Base-by-base conservation (phyloP, 2,113 vertebrate species). In the Cyanoramphus novaezelandiae region DNA sequence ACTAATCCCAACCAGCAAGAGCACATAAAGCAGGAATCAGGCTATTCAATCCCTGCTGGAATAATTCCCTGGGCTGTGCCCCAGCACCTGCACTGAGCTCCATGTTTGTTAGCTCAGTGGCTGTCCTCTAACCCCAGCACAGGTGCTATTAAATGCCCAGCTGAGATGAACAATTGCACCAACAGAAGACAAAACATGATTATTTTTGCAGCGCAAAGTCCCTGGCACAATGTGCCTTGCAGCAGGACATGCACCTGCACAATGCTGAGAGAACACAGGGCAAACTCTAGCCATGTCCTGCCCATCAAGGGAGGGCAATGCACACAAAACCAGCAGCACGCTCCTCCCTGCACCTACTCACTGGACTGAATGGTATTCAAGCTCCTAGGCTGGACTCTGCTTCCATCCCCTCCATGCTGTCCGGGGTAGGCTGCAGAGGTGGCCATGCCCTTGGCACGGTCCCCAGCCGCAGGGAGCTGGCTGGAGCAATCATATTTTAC, bases 231-330 rank as follows among this genome's bases (percentile, higher is more conserved):
- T 2, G 0, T 24, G 25, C 33, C 70, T 81, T 14, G 35, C 2
- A 7, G 49, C 4, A 4, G 55, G 35, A 41, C 1, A 0, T 1
- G 20, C 39, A 28, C 23, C 70, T 8, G 0, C 39, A 3, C 8
- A 0, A 11, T 1, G 3, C 68, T 33, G 3, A 35, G 13, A 20
- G 23, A 49, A 20, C 39, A 11, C 0, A 0, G 86, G 57, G 23
- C 3, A 4, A 90, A 4, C 17, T 39, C 59, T 0, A 0, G 55
- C 28, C 11, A 0, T 1, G 3, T 67, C 39, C 44, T 46, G 44
- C 52, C 55, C 28, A 3, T 1, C 0, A 0, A 60, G 49, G 23
- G n/a, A 81, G 28, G 13, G 43, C 70, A 64, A 60, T 7, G 16
- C 13, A n/a, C 37, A 31, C 43, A 33, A 53, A 6, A 1, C 24